Percentiles rank a stretch among this genome's conserved stretches.
phyloP scores from a whole-genome alignment of 2,797 vertebrate genomes.

The Sandelia bainsii region DNA sequence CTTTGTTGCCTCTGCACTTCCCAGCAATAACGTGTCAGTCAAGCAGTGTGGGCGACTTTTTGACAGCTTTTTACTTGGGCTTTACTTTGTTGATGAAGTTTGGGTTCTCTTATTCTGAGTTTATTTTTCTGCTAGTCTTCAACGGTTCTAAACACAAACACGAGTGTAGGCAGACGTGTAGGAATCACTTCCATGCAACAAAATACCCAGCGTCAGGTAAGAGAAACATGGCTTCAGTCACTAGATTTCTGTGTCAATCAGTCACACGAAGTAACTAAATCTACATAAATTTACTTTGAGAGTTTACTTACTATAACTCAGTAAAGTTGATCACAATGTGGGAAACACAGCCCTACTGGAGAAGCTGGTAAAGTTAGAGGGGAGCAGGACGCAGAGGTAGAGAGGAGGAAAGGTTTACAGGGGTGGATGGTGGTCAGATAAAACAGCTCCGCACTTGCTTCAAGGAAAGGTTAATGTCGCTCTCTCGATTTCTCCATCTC shows the following conservation, averaged over 20 bases:
- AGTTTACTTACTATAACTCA: constrained; percentile 14
- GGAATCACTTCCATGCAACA: constrained; percentile 20
- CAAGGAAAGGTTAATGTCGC: constrained; percentile 84
- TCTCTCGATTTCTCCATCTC: constrained; percentile 74
- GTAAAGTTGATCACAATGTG: constrained; percentile 30
- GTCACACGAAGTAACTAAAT: not conserved
- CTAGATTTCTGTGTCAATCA: not conserved
- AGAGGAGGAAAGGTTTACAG: constrained; percentile 65
- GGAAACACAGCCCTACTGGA: constrained; percentile 24
- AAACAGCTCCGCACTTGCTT: constrained; percentile 74
- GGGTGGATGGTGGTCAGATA: constrained; percentile 74
- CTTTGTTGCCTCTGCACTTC: constrained; percentile 25
- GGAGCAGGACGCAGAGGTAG: constrained; percentile 28
- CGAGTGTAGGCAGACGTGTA: constrained; percentile 33
- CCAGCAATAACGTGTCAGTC: constrained; percentile 47
- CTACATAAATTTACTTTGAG: not conserved
- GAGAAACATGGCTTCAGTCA: not conserved
- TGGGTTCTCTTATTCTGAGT: constrained; percentile 32
- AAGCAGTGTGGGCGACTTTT: constrained; percentile 48
- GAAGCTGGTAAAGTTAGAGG: constrained; percentile 29
- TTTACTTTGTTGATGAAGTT: constrained; percentile 57
- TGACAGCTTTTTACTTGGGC: constrained; percentile 57
- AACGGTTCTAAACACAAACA: constrained; percentile 23
- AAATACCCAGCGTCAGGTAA: constrained; percentile 1
- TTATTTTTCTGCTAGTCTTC: constrained; percentile 40